Evolutionary conservation across 2,888 invertebrate genomes (phyloP), one percentile per base, ranked within the genome.

Genomic region (Pharmacophagus antenor): DNA sequence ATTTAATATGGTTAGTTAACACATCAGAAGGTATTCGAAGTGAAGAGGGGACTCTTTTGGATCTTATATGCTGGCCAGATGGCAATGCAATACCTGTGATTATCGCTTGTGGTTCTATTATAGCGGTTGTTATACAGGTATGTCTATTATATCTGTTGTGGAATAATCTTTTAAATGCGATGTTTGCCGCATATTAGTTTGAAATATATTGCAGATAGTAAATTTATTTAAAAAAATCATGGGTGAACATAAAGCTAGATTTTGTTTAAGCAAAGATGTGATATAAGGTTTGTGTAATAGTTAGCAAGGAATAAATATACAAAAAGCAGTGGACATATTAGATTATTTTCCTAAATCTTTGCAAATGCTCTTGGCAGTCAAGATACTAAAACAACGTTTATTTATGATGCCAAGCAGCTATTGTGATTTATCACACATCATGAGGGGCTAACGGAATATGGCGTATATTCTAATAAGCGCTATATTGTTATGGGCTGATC

Each of bases 31-130:
- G 74, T n/a, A 85, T 90, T 62, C 76, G 89, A 17, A 88, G 84
- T 62, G 89, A 90, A 70, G 89, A 90, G 70, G 89, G 89, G 17
- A 79, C 85, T 6, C 69, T 90, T 49, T 65, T 90, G 55, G 89
- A 90, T 61, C 76, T 90, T 1, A 84, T 90, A 2, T 88, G 89
- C 63, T 90, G 89, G 89, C 89, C 89, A 15, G 89, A 90, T 64
- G 89, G 89, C 15, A 90, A 88, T 60, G 88, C 87, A 10, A 90
- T 90, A 58, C 89, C 89, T 15, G 88, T 88, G 58, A 80, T 89
- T 53, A 88, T 90, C 54, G 77, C 87, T 12, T 84, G 82, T 68
- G 85, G 82, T 22, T 80, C 88, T 22, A 67, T 86, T 53, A 79
- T 87, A 58, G 89, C 89, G 27, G 85, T 89, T 31, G 82, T 88